A percentile compares a stretch with the other conserved stretches of the same genome.
phyloP scores from a whole-genome alignment of 2,888 invertebrate genomes.

The Dorcus hopei region DNA sequence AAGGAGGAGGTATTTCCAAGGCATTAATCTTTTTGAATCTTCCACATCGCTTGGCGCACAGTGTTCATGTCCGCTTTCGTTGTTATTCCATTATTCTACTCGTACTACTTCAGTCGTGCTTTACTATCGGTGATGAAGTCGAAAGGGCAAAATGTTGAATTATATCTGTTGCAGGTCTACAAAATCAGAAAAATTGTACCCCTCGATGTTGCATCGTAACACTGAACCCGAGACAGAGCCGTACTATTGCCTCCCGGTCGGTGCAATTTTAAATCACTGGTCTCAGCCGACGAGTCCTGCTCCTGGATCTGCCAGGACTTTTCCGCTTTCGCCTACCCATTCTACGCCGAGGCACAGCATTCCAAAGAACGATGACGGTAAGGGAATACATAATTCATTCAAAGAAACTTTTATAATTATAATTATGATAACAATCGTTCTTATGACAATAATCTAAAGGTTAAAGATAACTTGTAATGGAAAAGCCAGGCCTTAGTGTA shows the following conservation, averaged over 20 bases:
- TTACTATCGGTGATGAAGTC: not conserved
- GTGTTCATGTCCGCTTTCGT: conserved; percentile 19
- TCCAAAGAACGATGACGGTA: conserved; percentile 69
- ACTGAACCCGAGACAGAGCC: conserved; percentile 82
- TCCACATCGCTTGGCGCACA: conserved; percentile 22
- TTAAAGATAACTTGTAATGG: no score
- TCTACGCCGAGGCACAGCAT: conserved; percentile 58
- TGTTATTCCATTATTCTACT: not conserved
- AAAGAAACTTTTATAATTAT: conserved; percentile 3
- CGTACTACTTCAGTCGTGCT: not conserved
- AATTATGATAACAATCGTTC: no score
- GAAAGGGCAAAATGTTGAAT: no score
- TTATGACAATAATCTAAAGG: no score
- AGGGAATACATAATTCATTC: conserved; percentile 31
- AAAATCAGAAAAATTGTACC: conserved; percentile 92
- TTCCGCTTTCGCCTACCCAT: conserved; percentile 61
- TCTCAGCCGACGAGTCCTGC: conserved; percentile 75
- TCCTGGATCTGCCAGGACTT: conserved; percentile 52
- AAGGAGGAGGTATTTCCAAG: conserved; percentile 7
- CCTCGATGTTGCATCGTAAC: conserved; percentile 82
- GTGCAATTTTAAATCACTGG: conserved; percentile 56
- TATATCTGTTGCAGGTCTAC: conserved; percentile 68
- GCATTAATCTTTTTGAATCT: not conserved
- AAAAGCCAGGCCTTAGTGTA: no score
- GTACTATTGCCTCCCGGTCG: conserved; percentile 80